A percentile compares a stretch with the other conserved stretches of the same genome.
These are phyloP conservation scores for Rhopalosiphum nymphaeae DNA, from an alignment of 2,888 invertebrate genomes.

Conservation along the genomic window DNA sequence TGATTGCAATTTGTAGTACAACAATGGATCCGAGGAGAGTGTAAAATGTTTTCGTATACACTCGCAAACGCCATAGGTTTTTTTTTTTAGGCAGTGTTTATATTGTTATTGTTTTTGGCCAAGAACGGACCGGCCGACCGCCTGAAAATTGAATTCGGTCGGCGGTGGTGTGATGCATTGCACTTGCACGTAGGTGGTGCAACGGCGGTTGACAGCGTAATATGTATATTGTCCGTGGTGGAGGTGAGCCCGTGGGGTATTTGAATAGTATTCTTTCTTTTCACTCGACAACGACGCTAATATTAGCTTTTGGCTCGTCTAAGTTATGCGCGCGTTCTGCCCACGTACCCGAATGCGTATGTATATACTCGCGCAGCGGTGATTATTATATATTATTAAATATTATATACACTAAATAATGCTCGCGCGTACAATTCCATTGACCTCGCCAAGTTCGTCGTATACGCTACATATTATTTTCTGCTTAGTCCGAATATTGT, in stretches of 20 bases:
- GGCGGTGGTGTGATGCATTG: neutral
- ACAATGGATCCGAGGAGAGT: neutral
- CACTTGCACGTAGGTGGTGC: constrained; percentile 1
- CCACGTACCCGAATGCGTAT: constrained; percentile 46
- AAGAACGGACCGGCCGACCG: neutral
- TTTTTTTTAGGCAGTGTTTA: neutral
- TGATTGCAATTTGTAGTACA: neutral
- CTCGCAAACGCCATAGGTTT: neutral
- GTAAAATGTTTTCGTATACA: neutral
- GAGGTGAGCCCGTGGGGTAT: neutral
- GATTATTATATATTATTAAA: neutral
- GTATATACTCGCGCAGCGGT: neutral
- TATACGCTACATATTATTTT: constrained; percentile 31
- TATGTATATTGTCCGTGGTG: neutral
- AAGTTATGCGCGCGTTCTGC: constrained; percentile 59
- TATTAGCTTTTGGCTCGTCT: constrained; percentile 63
- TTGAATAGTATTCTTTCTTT: constrained; percentile 53
- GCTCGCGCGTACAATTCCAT: constrained; percentile 40
- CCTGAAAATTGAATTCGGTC: constrained; percentile 1
- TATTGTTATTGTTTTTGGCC: constrained; percentile 31
- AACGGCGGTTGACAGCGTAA: neutral
- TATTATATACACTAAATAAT: neutral
- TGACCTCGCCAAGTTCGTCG: constrained; percentile 49
- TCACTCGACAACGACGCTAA: constrained; percentile 40
- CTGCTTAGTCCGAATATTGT: constrained; percentile 30